These are phyloP conservation scores for Myopa tessellatipennis DNA, from an alignment of 2,888 invertebrate genomes.

Conservation along the genomic window DNA sequence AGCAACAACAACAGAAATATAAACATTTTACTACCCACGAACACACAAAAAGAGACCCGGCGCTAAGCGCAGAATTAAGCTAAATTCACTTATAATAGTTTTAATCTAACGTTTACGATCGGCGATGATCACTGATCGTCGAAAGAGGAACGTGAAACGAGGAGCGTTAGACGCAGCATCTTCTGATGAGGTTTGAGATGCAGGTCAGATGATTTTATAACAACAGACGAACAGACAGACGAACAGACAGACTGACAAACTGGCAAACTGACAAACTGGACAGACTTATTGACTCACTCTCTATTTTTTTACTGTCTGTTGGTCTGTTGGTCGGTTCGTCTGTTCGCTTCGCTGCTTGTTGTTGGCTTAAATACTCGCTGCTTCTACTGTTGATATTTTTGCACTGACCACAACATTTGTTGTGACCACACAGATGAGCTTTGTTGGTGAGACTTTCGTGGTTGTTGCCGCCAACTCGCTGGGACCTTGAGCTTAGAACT, in stretches of 20 bases:
- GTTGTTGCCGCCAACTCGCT: slow-evolving; percentile 24
- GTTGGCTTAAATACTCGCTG: background rate
- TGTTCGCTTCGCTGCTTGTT: background rate
- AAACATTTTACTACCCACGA: background rate
- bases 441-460: slow-evolving; percentile 27
- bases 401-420: slow-evolving; percentile 9
- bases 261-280: background rate
- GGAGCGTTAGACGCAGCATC: slow-evolving; percentile 4
- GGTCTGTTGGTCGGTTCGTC: background rate
- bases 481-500: slow-evolving; percentile 37
- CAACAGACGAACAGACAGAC: background rate
- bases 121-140: background rate
- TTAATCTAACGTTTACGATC: slow-evolving; percentile 42
- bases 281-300: background rate
- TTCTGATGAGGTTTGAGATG: background rate
- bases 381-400: slow-evolving; percentile 8
- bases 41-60: slow-evolving; percentile 22
- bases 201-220: slow-evolving; percentile 1
- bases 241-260: background rate
- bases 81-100: slow-evolving; percentile 42
- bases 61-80: slow-evolving; percentile 41
- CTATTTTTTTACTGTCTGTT: background rate
- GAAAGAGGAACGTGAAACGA: background rate
- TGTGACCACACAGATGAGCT: slow-evolving; percentile 26
- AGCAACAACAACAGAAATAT: background rate